Conservation (phyloP, 2,797 vertebrate genomes). For the Loriculus beryllinus region DNA sequence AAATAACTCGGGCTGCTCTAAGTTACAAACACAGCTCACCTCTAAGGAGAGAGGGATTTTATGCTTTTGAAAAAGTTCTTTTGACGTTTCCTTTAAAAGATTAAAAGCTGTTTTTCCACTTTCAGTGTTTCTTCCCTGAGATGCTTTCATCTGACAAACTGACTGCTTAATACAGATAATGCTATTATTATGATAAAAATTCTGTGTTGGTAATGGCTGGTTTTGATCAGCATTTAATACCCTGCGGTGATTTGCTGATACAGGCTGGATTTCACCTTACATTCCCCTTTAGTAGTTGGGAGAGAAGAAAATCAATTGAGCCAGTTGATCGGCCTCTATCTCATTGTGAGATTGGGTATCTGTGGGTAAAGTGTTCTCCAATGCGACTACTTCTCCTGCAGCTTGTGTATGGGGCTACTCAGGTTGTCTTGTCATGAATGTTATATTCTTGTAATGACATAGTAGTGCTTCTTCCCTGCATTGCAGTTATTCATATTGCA, state of each 20-base stretch:
- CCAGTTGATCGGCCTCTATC: background rate
- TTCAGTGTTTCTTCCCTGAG: background rate
- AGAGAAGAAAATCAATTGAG: background rate
- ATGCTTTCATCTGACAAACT: background rate
- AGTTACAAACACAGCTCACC: background rate
- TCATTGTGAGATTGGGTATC: background rate
- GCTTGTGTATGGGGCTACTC: background rate
- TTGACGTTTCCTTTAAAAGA: background rate
- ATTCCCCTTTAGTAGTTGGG: background rate
- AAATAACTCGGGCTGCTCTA: background rate
- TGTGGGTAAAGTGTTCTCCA: background rate
- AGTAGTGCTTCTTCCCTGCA: background rate
- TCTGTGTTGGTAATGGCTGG: background rate
- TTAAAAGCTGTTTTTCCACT: background rate
- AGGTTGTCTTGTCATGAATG: background rate
- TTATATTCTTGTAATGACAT: background rate
- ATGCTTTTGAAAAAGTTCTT: background rate
- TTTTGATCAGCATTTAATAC: background rate
- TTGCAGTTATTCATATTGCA: background rate
- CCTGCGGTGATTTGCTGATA: background rate
- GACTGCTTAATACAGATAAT: background rate
- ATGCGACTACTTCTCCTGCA: background rate
- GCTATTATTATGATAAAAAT: background rate
- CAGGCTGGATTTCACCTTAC: background rate
- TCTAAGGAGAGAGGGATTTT: background rate